Conservation (phyloP, 2,797 vertebrate species). For the Urosaurus nigricauda region DNA sequence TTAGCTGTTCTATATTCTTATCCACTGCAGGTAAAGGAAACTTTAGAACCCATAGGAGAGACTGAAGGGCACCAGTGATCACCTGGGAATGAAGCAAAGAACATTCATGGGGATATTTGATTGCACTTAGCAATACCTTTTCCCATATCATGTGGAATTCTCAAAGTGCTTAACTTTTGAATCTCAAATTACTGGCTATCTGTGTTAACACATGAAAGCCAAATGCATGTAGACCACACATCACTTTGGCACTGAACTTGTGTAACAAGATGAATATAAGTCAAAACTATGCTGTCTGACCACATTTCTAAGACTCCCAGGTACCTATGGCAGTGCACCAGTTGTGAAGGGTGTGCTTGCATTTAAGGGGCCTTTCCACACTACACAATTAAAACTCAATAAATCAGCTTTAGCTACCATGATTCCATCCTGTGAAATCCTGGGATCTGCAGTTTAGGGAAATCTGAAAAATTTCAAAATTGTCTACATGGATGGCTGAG, state of each 20-base stretch:
- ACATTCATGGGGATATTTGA: background rate
- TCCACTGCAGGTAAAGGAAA: slow-evolving; percentile 90
- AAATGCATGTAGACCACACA: background rate
- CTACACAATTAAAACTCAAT: too few relatives aligned
- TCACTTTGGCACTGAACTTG: background rate
- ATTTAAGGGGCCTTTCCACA: background rate
- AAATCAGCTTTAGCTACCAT: too few relatives aligned
- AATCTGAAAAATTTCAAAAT: too few relatives aligned
- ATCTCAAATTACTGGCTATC: background rate
- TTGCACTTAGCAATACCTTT: background rate
- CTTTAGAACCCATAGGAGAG: slow-evolving; percentile 89
- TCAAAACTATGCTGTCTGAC: background rate
- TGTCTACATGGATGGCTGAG: too few relatives aligned
- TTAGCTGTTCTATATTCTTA: slow-evolving; percentile 81
- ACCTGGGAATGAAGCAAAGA: slow-evolving; percentile 81
- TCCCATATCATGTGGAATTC: background rate
- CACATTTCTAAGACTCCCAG: background rate
- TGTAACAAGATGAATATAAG: background rate
- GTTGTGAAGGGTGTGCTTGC: background rate
- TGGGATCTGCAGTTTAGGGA: too few relatives aligned
- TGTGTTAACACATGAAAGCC: background rate
- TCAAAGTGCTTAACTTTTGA: background rate
- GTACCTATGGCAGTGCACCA: background rate
- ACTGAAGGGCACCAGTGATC: slow-evolving; percentile 91
- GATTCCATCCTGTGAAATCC: too few relatives aligned